Base-by-base conservation (phyloP, 2,113 vertebrate genomes). In the Rana temporaria region DNA sequence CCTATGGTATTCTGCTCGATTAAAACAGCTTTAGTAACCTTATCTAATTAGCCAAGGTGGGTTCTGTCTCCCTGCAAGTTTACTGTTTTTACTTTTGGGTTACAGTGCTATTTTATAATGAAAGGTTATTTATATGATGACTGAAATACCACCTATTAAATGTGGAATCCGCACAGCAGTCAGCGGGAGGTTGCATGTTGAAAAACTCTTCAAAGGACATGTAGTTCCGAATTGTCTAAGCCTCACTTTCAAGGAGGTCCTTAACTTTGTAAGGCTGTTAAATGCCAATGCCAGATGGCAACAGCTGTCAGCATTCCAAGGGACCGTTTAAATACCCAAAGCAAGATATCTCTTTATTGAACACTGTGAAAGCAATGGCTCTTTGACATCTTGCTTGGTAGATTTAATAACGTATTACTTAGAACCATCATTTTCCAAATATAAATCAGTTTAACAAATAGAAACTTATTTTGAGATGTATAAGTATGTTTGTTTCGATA, bases 221-320 rank as follows among this genome's bases (percentile, higher is more conserved):
- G 63, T 22, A 84, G 52, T 63, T 72, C 67, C 34, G 0, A 8
- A 0, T 63, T 66, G 66, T 76, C 82, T 78, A 22, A 0, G 24
- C 81, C 16, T 19, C 82, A 74, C 78, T 77, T 82, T 34, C 68
- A 78, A 57, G 82, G 63, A 82, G 66, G 53, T 42, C 84, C 67
- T 6, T 73, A 32, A 85, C 73, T 78, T 85, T 72, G 8, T 76
- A 67, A 20, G 84, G 75, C 69, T 69, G 55, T 4, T 55, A 63
- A 75, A 84, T 32, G 72, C 90, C 89, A 89, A 70, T n/a, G 85
- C 79, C 91, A 93, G 92, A 89, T 91, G 92, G 85, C 92, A 89
- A 88, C 88, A 86, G 91, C 92, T 90, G 87, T 89, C 93, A 83
- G 87, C 85, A 92, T 88, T 89, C 89, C 89, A 84, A 79, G 74